Percentiles rank a stretch among this genome's conserved stretches.
Evolutionary conservation across 2,888 invertebrate genomes (phyloP).

Genomic region (Camponotus fellah): DNA sequence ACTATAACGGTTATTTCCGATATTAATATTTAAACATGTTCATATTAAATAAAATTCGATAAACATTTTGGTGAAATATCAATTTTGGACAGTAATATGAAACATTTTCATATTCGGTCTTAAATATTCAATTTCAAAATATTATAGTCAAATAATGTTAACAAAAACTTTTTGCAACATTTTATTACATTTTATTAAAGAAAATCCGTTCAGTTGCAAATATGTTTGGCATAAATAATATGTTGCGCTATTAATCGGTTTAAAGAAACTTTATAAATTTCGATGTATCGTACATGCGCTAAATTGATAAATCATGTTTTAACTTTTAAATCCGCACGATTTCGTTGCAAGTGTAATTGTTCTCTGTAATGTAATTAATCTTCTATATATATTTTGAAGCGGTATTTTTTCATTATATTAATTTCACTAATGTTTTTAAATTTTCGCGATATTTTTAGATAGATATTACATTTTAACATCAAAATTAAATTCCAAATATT

Average conservation of each 20-base stretch:
- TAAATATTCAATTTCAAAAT: conserved; percentile 11
- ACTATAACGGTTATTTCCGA: neutral
- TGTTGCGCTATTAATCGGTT: conserved; percentile 18
- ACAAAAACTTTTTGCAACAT: neutral
- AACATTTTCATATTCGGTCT: neutral
- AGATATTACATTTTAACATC: neutral
- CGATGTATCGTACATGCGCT: neutral
- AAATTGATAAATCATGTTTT: neutral
- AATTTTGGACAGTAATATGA: neutral
- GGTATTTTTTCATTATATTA: neutral
- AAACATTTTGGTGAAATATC: conserved; percentile 13
- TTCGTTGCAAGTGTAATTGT: conserved; percentile 8
- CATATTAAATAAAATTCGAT: conserved; percentile 14
- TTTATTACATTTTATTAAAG: conserved; percentile 8
- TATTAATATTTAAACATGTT: conserved; percentile 16
- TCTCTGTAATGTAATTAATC: neutral
- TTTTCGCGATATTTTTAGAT: neutral
- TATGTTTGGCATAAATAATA: neutral
- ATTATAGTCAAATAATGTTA: neutral
- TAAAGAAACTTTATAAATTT: conserved; percentile 19
- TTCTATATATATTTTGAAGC: neutral
- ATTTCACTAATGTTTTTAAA: neutral
- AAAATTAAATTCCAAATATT: neutral
- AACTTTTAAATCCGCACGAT: conserved; percentile 13
- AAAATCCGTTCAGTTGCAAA: conserved; percentile 15